phyloP scores from a whole-genome alignment of 1,140 invertebrate species.

The Lamellibrachia luymesi region DNA sequence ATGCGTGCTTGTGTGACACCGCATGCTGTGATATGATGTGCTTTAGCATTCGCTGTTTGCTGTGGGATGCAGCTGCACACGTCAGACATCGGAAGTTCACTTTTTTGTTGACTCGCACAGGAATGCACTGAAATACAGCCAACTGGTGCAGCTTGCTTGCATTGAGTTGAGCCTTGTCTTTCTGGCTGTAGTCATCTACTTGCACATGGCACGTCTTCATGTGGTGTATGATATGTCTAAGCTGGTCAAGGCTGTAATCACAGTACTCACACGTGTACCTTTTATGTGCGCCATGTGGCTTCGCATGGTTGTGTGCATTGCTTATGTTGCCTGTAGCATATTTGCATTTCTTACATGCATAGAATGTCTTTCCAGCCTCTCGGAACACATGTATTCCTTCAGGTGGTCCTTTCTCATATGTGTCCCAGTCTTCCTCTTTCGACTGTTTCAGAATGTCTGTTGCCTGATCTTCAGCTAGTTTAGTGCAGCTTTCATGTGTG shows the following conservation, averaged over 20 bases:
- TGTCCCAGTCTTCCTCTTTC: not conserved
- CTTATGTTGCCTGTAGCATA: slow-evolving; percentile 44
- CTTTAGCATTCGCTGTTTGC: not conserved
- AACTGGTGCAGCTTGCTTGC: not conserved
- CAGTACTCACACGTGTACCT: slow-evolving; percentile 45
- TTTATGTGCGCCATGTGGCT: slow-evolving; percentile 42
- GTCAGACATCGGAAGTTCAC: not conserved
- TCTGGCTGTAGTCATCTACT: not conserved
- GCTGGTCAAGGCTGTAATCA: slow-evolving; percentile 43
- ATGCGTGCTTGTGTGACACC: not conserved
- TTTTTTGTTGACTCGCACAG: not conserved
- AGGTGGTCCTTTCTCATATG: not conserved
- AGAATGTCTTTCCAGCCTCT: slow-evolving; percentile 37
- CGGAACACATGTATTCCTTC: slow-evolving; percentile 19
- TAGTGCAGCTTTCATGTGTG: not conserved
- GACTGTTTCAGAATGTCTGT: not conserved
- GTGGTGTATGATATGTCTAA: slow-evolving; percentile 38
- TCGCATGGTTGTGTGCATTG: slow-evolving; percentile 44
- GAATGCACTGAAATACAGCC: not conserved
- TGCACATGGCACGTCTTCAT: slow-evolving; percentile 39
- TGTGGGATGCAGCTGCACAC: not conserved
- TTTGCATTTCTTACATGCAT: slow-evolving; percentile 48
- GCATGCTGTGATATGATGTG: not conserved
- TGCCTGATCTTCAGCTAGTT: not conserved
- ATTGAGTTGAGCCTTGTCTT: not conserved